phyloP scores from a whole-genome alignment of 35 echinoderm and acorn worm genomes.

The Heliocidaris erythrogramma region DNA sequence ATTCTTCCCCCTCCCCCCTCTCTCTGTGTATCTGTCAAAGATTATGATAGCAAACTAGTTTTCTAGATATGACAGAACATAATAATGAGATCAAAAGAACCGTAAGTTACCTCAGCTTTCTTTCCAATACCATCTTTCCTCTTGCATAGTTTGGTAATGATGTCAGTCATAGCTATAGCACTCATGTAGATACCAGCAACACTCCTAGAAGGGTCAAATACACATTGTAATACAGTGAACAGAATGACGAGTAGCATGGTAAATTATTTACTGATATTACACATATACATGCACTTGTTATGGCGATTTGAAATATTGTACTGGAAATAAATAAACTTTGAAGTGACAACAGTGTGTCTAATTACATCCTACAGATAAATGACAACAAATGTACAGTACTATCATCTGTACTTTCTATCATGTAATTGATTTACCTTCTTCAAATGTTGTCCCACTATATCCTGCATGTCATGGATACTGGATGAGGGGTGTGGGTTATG shows the following conservation, averaged over 20 bases:
- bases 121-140: constrained; percentile 64
- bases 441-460: no score
- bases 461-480: no score
- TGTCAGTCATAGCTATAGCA: constrained; percentile 68
- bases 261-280: not conserved
- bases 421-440: no score
- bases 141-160: constrained; percentile 54
- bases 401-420: no score
- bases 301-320: not conserved
- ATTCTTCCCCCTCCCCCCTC: no score
- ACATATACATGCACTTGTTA: not conserved
- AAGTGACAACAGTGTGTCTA: not conserved
- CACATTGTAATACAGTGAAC: not conserved
- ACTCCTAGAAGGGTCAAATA: constrained; percentile 60
- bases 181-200: constrained; percentile 65
- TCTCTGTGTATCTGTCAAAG: no score
- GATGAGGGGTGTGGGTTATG: no score
- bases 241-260: not conserved
- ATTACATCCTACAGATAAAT: not conserved
- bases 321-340: not conserved
- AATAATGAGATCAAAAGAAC: not conserved
- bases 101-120: constrained; percentile 67
- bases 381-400: no score
- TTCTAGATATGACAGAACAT: no score
- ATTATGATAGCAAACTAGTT: no score